Evolutionary conservation across 2,888 invertebrate genomes (phyloP).

Genomic region (Eupithecia centaureata): DNA sequence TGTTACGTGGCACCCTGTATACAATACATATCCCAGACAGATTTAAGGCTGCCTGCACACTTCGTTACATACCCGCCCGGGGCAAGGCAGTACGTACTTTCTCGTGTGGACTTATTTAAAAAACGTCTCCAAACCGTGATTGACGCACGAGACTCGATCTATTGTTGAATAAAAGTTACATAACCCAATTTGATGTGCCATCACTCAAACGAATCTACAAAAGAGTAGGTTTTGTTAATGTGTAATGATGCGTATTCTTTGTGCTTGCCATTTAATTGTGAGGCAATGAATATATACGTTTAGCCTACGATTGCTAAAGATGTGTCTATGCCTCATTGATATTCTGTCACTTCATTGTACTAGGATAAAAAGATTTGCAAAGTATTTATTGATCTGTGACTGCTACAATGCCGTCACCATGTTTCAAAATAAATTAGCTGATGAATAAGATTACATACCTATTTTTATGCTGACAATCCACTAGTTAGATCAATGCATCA

Average conservation of each 20-base stretch:
- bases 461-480: not conserved
- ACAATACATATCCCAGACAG: slow-evolving; percentile 29
- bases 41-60: slow-evolving; percentile 46
- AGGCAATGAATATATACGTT: slow-evolving; percentile 70
- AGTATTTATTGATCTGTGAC: not conserved
- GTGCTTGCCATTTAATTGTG: slow-evolving; percentile 80
- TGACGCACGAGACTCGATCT: slow-evolving; percentile 67
- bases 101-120: slow-evolving; percentile 79
- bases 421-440: not conserved
- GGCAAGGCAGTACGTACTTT: slow-evolving; percentile 70
- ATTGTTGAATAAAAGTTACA: slow-evolving; percentile 75
- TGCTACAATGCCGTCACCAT: not conserved
- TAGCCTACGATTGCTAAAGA: slow-evolving; percentile 63
- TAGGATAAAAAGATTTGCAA: not conserved
- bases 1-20: too few species aligned
- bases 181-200: slow-evolving; percentile 75
- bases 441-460: not conserved
- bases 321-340: slow-evolving; percentile 52
- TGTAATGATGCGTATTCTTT: slow-evolving; percentile 79
- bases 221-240: slow-evolving; percentile 75
- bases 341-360: slow-evolving; percentile 34
- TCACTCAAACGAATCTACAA: slow-evolving; percentile 74
- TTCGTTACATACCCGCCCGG: slow-evolving; percentile 60
- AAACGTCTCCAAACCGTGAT: slow-evolving; percentile 80
- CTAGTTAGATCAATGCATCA: not conserved